Conservation (phyloP, 2,888 invertebrate species). For the Ceramica pisi region DNA sequence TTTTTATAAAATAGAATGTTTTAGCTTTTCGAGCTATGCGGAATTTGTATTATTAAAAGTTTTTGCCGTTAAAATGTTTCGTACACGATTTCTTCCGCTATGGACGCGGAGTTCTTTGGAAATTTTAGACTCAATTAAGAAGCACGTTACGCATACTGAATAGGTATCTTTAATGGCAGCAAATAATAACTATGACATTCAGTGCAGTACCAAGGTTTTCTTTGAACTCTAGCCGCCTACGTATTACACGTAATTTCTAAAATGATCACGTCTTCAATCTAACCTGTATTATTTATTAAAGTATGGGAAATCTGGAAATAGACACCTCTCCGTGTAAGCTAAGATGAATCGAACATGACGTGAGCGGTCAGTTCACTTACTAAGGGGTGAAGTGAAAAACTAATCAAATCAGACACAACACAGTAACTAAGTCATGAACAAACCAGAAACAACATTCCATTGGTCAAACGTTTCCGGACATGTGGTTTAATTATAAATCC, state of each 20-base stretch:
- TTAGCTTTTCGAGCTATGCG: slow-evolving; percentile 13
- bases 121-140: slow-evolving; percentile 1
- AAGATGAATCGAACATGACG: too few species aligned
- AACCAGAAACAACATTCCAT: slow-evolving; percentile 26
- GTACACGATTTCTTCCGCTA: slow-evolving; percentile 16
- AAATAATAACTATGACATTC: background rate
- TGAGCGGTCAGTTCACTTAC: background rate
- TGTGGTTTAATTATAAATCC: slow-evolving; percentile 65
- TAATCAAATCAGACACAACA: background rate
- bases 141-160: slow-evolving; percentile 19
- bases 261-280: background rate
- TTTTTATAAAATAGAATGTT: slow-evolving; percentile 38
- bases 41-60: slow-evolving; percentile 24
- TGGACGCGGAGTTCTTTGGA: slow-evolving; percentile 1
- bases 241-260: background rate
- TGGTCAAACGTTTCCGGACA: slow-evolving; percentile 35
- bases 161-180: background rate
- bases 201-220: too few species aligned
- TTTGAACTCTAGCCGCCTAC: background rate
- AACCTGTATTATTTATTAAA: background rate
- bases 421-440: slow-evolving; percentile 10
- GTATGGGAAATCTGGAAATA: background rate
- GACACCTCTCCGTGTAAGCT: too few species aligned
- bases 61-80: background rate
- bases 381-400: background rate